phyloP scores from a whole-genome alignment of 2,888 invertebrate genomes.

The Ectemnius cavifrons region DNA sequence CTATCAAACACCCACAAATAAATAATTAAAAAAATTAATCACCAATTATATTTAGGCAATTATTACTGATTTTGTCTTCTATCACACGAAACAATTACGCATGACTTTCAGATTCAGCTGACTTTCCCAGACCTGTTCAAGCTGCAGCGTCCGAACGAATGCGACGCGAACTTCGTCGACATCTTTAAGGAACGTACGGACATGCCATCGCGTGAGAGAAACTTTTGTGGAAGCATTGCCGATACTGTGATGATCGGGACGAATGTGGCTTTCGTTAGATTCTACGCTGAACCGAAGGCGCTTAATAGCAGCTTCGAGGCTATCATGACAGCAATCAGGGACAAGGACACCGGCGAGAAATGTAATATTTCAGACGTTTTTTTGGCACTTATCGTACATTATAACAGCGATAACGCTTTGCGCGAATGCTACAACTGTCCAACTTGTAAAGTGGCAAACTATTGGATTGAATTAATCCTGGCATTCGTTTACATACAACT shows the following conservation, averaged over 20 bases:
- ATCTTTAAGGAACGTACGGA: slow-evolving; percentile 84
- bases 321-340: slow-evolving; percentile 87
- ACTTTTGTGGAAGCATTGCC: slow-evolving; percentile 92
- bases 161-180: slow-evolving; percentile 87
- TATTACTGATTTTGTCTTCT: too few species aligned
- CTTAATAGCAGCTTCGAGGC: slow-evolving; percentile 84
- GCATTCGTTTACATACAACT: too few species aligned
- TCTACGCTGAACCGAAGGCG: slow-evolving; percentile 83
- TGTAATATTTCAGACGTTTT: too few species aligned
- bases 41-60: too few species aligned
- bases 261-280: slow-evolving; percentile 87
- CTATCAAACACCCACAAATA: too few species aligned
- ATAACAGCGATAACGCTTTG: too few species aligned
- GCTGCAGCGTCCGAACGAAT: slow-evolving; percentile 87
- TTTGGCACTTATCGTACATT: too few species aligned
- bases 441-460: too few species aligned
- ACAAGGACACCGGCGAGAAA: slow-evolving; percentile 74
- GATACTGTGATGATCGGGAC: slow-evolving; percentile 85
- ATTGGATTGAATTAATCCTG: too few species aligned
- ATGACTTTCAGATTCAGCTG: slow-evolving; percentile 82
- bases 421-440: too few species aligned
- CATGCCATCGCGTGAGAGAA: slow-evolving; percentile 81
- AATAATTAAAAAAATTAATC: too few species aligned
- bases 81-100: slow-evolving; percentile 6
- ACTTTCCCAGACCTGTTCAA: slow-evolving; percentile 82